Base-by-base conservation (phyloP, 2,797 vertebrate species). In the Coreius guichenoti region DNA sequence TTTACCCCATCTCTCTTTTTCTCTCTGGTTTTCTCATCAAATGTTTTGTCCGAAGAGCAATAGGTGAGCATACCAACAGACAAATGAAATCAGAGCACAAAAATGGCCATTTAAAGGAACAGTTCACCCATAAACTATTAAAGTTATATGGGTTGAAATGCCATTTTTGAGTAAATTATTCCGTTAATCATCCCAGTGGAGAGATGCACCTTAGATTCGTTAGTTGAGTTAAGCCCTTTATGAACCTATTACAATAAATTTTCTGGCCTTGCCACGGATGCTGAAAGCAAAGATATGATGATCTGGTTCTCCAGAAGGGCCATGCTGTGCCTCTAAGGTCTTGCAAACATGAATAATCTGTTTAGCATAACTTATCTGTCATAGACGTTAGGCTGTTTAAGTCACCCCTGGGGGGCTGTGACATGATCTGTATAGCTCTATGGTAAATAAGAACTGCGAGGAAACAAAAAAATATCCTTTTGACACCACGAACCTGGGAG, bases 341-440 rank as follows among this genome's bases (percentile, higher is more conserved):
- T 89, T 89, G 83, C 82, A 92, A 92, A 92, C 89, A 91, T 86
- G 90, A 89, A 89, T 91, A 90, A 89, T 92, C 89, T 94, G 93
- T 93, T 91, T 93, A 93, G 90, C 92, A 92, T 94, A 94, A 94
- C 88, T 94, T 93, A 92, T 92, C 90, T 90, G 90, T 92, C 91
- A 91, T 70, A n/a, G 80, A 81, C 77, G 51, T 76, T 31, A 90
- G 91, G 88, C 76, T 31, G 89, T 91, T 90, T 90, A 93, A 91
- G 80, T 85, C 8, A 68, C 92, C 87, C 91, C 39, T 69, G 91
- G 90, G 94, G 92, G 36, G 13, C 88, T 45, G 84, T 86, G 90
- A 93, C 92, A 92, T 67, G 85, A 91, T 91, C 89, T 61, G 47
- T 92, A 90, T 92, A 93, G 88, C 88, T 92, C 80, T 87, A 93